Base-by-base conservation (phyloP, 2,113 vertebrate species). In the Hippopotamus amphibius region DNA sequence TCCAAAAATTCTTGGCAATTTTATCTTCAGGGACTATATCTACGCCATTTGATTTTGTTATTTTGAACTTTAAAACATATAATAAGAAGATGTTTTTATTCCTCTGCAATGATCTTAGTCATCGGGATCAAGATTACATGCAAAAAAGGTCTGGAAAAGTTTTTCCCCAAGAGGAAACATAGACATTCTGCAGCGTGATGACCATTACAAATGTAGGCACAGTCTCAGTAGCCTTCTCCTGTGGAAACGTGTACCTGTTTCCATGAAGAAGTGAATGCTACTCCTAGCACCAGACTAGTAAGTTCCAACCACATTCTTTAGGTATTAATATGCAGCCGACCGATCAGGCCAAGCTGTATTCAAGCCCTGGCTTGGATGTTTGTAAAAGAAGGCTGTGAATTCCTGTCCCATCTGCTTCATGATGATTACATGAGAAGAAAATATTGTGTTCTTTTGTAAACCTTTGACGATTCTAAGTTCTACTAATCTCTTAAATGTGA, bases 61-160 rank as follows among this genome's bases (percentile, higher is more conserved):
- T 74, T 93, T 96, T 92, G 41, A 93, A 48, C 66, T 93, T 57
- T 88, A 86, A 95, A 79, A 48, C 7, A 69, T 50, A 63, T 28
- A 66, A 92, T 66, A 69, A 24, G 15, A 87, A 92, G 50, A 59
- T 72, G 21, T 33, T 88, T 74, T 90, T 77, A 76, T 77, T 92
- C 83, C 11, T 72, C 30, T 89, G 6, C 53, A 50, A 55, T 48
- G 14, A 46, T 83, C 33, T 74, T 68, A 65, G 55, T 79, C 41
- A 81, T 9, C 46, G 72, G 3, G 68, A 21, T 69, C 9, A 85
- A 93, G n/a, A 69, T 61, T 33, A 16, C 11, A 71, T 30, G 9
- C 28, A 76, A 17, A 82, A 66, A 66, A 72, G 12, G 10, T 21
- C 16, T 72, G 19, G 55, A 68, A 57, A 92, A 79, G 5, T 17